Conservation (phyloP, 2,113 vertebrate genomes). For the Dromaius novaehollandiae region DNA sequence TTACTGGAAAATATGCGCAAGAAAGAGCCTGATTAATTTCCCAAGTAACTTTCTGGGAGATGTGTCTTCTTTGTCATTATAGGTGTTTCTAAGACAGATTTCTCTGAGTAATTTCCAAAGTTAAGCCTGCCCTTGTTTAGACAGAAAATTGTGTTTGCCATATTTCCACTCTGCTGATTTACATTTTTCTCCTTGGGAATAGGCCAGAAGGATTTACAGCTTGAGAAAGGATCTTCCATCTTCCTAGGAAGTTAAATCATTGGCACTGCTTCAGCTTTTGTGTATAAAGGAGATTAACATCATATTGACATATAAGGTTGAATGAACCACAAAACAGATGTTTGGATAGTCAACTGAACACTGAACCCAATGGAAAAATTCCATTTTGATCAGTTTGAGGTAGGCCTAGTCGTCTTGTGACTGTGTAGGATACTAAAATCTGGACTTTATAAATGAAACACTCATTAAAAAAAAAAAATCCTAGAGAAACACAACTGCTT, state of each 20-base stretch:
- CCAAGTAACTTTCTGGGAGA: background rate
- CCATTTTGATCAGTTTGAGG: conserved; percentile 62
- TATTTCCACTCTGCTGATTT: conserved; percentile 51
- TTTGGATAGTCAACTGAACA: conserved; percentile 49
- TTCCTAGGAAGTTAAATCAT: conserved; percentile 49
- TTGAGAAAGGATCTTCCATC: conserved; percentile 56
- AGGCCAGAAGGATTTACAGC: conserved; percentile 55
- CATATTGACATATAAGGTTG: conserved; percentile 32
- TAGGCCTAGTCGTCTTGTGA: background rate
- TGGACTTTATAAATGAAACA: conserved; percentile 45
- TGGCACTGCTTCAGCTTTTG: conserved; percentile 49
- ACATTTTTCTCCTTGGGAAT: conserved; percentile 37
- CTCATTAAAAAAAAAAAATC: background rate
- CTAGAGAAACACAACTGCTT: conserved; percentile 7
- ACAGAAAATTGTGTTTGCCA: conserved; percentile 43
- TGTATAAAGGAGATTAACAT: conserved; percentile 61
- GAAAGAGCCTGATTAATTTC: conserved; percentile 33
- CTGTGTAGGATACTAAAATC: conserved; percentile 30
- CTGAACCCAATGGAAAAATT: conserved; percentile 57
- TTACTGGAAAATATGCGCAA: conserved; percentile 18
- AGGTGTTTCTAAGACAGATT: conserved; percentile 31
- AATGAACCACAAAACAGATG: conserved; percentile 44
- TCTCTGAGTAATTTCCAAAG: conserved; percentile 23
- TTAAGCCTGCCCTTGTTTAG: conserved; percentile 22
- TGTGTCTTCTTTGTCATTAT: conserved; percentile 20